phyloP scores from a whole-genome alignment of 2,113 vertebrate genomes.

The Rhadina sibilatrix region DNA sequence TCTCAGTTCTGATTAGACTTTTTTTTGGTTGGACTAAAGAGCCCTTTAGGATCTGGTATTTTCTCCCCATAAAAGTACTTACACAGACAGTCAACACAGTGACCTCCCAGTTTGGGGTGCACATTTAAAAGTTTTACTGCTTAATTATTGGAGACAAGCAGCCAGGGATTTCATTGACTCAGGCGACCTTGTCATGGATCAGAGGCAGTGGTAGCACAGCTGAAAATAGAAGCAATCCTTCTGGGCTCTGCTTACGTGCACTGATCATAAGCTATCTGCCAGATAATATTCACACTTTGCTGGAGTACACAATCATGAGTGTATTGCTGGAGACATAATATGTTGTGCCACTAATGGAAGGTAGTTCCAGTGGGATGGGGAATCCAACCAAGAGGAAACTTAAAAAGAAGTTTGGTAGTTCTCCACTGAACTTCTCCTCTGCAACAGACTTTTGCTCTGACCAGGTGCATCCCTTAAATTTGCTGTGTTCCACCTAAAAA shows the following conservation, averaged over 20 bases:
- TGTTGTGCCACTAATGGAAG: neutral
- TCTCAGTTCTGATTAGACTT: neutral
- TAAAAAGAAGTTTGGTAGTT: neutral
- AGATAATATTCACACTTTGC: neutral
- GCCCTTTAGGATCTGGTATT: neutral
- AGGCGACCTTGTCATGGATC: neutral
- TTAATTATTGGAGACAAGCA: conserved; percentile 32
- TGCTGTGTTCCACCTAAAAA: neutral
- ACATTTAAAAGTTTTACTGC: neutral
- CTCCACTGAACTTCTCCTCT: neutral
- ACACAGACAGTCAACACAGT: neutral
- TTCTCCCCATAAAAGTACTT: neutral
- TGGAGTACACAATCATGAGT: neutral
- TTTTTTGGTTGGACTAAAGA: neutral
- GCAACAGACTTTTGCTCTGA: neutral
- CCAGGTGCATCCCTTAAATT: neutral
- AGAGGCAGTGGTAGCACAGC: neutral
- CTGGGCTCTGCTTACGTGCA: neutral
- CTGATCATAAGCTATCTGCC: neutral
- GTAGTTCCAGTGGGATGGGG: neutral
- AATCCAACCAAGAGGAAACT: neutral
- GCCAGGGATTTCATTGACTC: conserved; percentile 2
- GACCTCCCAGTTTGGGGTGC: neutral
- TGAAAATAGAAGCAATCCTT: conserved; percentile 42
- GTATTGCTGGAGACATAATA: neutral